Evolutionary conservation across 2,113 vertebrate species (phyloP), one percentile per base, ranked within the genome.

Genomic region (Semicossyphus pulcher): DNA sequence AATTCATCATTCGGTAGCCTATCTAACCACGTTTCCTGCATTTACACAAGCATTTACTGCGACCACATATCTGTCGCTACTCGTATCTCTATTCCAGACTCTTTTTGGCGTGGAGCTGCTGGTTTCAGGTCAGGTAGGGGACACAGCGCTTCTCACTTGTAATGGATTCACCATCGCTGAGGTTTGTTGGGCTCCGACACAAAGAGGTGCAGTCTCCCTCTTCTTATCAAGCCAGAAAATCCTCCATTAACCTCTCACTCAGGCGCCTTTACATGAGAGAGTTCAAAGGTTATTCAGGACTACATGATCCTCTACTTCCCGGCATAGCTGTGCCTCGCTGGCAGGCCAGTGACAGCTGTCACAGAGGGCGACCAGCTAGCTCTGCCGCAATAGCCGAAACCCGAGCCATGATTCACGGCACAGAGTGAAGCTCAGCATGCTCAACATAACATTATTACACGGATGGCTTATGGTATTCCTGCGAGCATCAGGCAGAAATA

Each of bases 121-220:
- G 58, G 60, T 85, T 81, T 87, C 78, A 79, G 91, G 91, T 92
- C 88, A 91, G 80, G 72, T 71, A 83, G 81, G 67, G 90, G 87
- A 89, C 90, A 86, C 59, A 20, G 57, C 11, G 71, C 83, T 76
- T 77, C 78, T 83, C 64, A 34, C 65, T 85, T 89, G 83, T 90
- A 92, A 93, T 90, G 88, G 86, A 90, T 91, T 91, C 87, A 86
- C 90, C 89, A 92, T 90, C 1, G 78, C 78, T 85, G 87, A 86
- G 76, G 72, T 84, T 78, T 88, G 76, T 75, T 84, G 71, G 78
- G 72, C 83, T 86, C 72, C 0, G 7, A 65, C 64, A 88, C 86
- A 91, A 89, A 89, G 81, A 88, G 53, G 63, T 73, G 78, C 78
- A 88, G 78, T 87, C 70, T 68, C 48, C 21, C 18, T 62, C 32